A percentile compares a stretch with the other conserved stretches of the same genome.
Conservation (phyloP, 2,113 vertebrate species). For the Galbula dea region DNA sequence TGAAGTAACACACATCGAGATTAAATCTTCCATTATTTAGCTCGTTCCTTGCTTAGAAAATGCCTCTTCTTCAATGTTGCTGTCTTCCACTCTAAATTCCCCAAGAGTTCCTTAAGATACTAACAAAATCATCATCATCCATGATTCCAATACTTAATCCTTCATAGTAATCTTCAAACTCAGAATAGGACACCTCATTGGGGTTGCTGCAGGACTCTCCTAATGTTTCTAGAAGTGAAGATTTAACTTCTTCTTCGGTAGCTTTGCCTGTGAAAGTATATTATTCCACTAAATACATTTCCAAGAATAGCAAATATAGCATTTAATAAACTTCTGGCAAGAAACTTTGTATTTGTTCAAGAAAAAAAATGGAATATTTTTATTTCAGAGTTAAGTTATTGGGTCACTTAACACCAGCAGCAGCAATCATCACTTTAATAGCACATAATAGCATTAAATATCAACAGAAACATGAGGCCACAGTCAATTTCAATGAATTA, state of each 20-base stretch:
- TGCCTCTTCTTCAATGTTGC: neutral
- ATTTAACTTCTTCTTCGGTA: conserved; percentile 75
- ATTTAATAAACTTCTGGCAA: neutral
- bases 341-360: no score
- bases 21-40: neutral
- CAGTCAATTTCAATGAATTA: neutral
- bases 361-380: no score
- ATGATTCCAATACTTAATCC: conserved; percentile 76
- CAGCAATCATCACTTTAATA: neutral
- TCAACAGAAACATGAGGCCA: neutral
- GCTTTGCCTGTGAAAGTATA: conserved; percentile 66
- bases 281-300: conserved; percentile 10
- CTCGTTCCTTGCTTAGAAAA: neutral
- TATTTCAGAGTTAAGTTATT: neutral
- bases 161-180: conserved; percentile 86
- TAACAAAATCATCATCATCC: conserved; percentile 77
- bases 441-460: neutral
- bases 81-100: conserved; percentile 67
- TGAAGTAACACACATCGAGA: neutral
- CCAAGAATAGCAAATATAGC: neutral
- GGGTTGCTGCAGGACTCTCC: conserved; percentile 63
- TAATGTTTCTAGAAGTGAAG: conserved; percentile 75
- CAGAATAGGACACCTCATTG: conserved; percentile 75
- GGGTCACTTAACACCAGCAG: neutral
- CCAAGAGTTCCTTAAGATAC: conserved; percentile 75